A percentile compares a stretch with the other conserved stretches of the same genome.
Conservation (phyloP, 1,140 invertebrate species). For the Myzus persicae region DNA sequence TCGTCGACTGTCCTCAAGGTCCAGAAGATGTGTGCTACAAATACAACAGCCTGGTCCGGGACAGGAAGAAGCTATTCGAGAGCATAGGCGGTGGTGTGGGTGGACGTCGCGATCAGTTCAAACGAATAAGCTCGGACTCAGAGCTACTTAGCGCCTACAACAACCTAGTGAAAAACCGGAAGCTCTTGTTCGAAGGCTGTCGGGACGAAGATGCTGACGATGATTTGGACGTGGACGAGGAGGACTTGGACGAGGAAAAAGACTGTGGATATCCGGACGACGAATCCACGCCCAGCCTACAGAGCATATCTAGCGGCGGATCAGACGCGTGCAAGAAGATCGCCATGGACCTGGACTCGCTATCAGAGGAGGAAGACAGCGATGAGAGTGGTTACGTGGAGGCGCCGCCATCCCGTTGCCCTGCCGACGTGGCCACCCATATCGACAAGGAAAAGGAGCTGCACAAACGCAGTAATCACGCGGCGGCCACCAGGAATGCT, state of each 20-base stretch:
- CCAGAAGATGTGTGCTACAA: conserved; percentile 53
- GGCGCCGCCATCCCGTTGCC: conserved; percentile 29
- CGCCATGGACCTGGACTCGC: conserved; percentile 60
- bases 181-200: conserved; percentile 60
- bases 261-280: conserved; percentile 60
- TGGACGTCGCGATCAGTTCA: conserved; percentile 5
- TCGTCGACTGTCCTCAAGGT: conserved; percentile 32
- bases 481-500: neutral
- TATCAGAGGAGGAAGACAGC: conserved; percentile 62
- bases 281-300: conserved; percentile 62
- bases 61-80: conserved; percentile 60
- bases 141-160: conserved; percentile 24
- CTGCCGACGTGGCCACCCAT: neutral
- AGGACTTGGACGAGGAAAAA: conserved; percentile 29
- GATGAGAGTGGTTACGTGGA: conserved; percentile 63
- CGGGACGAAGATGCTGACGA: conserved; percentile 24
- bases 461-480: neutral
- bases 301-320: conserved; percentile 62
- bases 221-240: neutral
- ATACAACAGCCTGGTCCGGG: conserved; percentile 60
- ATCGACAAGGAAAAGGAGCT: neutral
- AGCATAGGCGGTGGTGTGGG: neutral
- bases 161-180: conserved; percentile 60
- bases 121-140: neutral
- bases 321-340: conserved; percentile 60